Conservation (phyloP, 1,140 invertebrate species). For the Solen grandis region DNA sequence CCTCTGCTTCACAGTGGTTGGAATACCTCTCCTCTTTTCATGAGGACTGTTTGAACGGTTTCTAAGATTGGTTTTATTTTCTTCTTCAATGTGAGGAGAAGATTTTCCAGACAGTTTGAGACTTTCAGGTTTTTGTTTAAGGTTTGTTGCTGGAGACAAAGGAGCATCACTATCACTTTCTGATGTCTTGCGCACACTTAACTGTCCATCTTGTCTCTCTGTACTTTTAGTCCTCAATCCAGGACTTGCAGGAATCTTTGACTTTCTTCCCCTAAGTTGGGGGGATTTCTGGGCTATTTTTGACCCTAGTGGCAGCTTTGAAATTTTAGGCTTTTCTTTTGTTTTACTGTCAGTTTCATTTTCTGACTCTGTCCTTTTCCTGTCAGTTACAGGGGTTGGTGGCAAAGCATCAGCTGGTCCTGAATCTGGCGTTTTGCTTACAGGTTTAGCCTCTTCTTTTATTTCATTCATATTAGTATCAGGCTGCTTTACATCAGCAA, state of each 20-base stretch:
- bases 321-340: neutral
- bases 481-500: too few species aligned
- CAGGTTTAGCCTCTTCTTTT: neutral
- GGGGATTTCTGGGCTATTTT: slow-evolving; percentile 44
- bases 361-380: neutral
- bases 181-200: neutral
- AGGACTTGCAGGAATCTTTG: slow-evolving; percentile 47
- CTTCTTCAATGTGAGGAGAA: neutral
- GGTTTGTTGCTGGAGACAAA: neutral
- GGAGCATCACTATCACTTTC: slow-evolving; percentile 27
- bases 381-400: too few species aligned
- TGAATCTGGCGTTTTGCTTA: neutral
- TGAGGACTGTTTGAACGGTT: slow-evolving; percentile 46
- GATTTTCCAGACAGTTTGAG: neutral
- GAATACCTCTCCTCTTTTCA: slow-evolving; percentile 35
- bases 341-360: neutral
- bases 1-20: slow-evolving; percentile 25
- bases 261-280: slow-evolving; percentile 35
- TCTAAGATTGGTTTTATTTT: slow-evolving; percentile 16
- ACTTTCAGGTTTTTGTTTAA: slow-evolving; percentile 26
- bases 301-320: neutral
- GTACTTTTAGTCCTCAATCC: slow-evolving; percentile 31
- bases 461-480: neutral
- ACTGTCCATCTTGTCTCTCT: slow-evolving; percentile 7
- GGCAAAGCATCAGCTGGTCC: too few species aligned